Conservation (phyloP, 1,140 invertebrate species). For the Rhagoletis pomonella region DNA sequence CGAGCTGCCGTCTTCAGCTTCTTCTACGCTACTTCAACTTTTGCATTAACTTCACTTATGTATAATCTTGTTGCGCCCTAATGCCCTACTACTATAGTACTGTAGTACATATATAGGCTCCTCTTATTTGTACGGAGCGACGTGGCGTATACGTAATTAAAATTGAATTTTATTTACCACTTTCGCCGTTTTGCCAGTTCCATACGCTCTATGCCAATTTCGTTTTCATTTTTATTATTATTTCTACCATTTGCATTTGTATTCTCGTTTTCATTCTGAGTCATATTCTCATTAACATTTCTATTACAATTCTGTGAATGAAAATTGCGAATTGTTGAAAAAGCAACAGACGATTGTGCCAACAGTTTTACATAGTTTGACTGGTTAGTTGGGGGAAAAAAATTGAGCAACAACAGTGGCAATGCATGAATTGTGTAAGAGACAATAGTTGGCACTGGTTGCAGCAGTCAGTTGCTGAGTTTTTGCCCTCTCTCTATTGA, state of each 20-base stretch:
- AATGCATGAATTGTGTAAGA: neutral
- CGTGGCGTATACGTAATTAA: conserved; percentile 42
- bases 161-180: conserved; percentile 18
- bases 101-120: too few species aligned
- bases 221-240: neutral
- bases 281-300: conserved; percentile 26
- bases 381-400: neutral
- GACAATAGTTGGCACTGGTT: conserved; percentile 22
- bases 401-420: neutral
- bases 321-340: neutral
- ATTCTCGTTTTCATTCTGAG: neutral
- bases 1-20: neutral
- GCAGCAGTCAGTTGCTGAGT: neutral
- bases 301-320: too few species aligned
- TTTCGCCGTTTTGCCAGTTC: neutral
- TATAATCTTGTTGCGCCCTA: neutral
- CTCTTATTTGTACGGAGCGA: neutral
- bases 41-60: neutral
- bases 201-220: neutral
- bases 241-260: neutral
- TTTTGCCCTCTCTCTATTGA: neutral
- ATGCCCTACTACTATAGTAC: neutral
- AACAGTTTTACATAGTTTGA: too few species aligned
- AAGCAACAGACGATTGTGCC: neutral
- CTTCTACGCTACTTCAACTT: neutral